Conservation (phyloP, 2,797 vertebrate species). For the Siniperca obscura region DNA sequence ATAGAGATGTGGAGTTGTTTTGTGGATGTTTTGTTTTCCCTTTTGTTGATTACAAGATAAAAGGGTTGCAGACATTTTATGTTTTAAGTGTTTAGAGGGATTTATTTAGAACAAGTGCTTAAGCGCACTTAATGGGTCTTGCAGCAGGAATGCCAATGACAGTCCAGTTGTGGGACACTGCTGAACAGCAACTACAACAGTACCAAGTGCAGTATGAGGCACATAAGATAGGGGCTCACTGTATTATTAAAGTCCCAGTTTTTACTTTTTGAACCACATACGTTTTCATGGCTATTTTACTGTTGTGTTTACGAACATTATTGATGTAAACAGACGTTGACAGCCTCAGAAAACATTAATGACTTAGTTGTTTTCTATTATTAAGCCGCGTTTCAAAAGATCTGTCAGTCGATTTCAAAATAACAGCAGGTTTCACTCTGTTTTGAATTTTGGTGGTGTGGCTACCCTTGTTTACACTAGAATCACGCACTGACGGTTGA, state of each 20-base stretch:
- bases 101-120: conserved; percentile 29
- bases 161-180: not conserved
- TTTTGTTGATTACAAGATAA: conserved; percentile 51
- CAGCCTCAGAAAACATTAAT: not conserved
- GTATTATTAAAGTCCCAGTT: not conserved
- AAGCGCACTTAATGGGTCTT: conserved; percentile 27
- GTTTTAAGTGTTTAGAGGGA: conserved; percentile 31
- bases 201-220: not conserved
- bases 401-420: not conserved
- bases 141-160: not conserved
- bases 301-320: too few relatives aligned
- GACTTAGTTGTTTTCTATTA: not conserved
- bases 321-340: not conserved
- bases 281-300: not conserved
- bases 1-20: conserved; percentile 38
- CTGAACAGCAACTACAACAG: not conserved
- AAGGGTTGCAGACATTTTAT: conserved; percentile 28
- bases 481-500: not conserved
- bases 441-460: not conserved
- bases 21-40: conserved; percentile 42
- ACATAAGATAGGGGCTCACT: not conserved
- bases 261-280: not conserved
- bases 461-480: not conserved
- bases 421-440: conserved; percentile 14
- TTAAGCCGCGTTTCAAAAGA: not conserved